Conservation (phyloP, 1,140 invertebrate species). For the Ceratitis capitata region DNA sequence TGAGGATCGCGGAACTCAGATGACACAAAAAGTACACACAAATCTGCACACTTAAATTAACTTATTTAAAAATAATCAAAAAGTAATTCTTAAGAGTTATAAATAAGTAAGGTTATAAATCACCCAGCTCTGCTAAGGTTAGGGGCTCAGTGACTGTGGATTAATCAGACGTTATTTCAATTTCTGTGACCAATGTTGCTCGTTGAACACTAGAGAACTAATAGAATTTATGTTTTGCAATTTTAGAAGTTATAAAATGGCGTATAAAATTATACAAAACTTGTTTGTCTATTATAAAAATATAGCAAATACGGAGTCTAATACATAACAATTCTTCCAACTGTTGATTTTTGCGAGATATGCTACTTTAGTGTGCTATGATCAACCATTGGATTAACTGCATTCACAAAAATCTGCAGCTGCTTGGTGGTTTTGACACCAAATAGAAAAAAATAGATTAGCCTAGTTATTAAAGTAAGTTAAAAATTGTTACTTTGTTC, state of each 20-base stretch:
- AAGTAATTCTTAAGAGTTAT: neutral
- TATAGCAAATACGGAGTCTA: neutral
- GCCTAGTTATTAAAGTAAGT: neutral
- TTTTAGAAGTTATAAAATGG: neutral
- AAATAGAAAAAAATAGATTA: conserved; percentile 45
- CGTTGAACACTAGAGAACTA: neutral
- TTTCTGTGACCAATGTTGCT: neutral
- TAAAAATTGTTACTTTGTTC: neutral
- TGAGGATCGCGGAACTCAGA: conserved; percentile 1
- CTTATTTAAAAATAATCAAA: neutral
- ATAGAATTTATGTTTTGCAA: neutral
- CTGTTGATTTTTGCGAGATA: neutral
- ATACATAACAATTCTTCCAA: neutral
- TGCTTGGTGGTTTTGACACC: conserved; percentile 41
- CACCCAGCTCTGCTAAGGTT: conserved; percentile 58
- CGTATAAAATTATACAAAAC: no score
- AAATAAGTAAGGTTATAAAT: conserved; percentile 45
- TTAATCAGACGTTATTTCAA: conserved; percentile 49
- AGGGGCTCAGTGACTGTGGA: conserved; percentile 59
- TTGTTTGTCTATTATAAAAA: conserved; percentile 4
- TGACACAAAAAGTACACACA: neutral
- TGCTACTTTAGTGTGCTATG: neutral
- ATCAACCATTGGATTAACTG: conserved; percentile 28
- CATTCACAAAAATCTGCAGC: conserved; percentile 40
- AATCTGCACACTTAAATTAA: neutral